A percentile compares a stretch with the other conserved stretches of the same genome.
phyloP scores from a whole-genome alignment of 2,888 invertebrate genomes.

The Microchrysa polita region DNA sequence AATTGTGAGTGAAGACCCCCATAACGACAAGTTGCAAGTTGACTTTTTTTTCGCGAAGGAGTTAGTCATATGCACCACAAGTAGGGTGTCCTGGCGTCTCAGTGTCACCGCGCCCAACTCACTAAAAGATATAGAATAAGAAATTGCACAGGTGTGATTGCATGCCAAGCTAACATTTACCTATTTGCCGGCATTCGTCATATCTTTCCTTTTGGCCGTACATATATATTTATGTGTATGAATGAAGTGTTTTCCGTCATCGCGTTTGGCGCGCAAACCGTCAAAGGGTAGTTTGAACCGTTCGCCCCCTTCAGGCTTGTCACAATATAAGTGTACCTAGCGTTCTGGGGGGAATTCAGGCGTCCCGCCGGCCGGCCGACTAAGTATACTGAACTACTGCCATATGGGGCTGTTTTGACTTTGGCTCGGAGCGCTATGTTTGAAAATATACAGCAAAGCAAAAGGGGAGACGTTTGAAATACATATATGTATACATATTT shows the following conservation, averaged over 20 bases:
- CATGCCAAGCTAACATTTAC: conserved; percentile 8
- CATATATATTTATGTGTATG: no score
- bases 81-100: not conserved
- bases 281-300: conserved; percentile 13
- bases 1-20: no score
- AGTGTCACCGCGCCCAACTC: not conserved
- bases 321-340: not conserved
- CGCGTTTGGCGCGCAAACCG: not conserved
- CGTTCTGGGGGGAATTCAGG: not conserved
- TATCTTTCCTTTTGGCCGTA: not conserved
- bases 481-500: no score
- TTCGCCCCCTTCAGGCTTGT: not conserved
- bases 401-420: not conserved
- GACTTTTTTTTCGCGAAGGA: not conserved
- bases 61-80: not conserved
- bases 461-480: not conserved
- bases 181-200: not conserved
- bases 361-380: no score
- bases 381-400: not conserved
- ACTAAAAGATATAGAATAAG: not conserved
- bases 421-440: not conserved
- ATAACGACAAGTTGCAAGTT: not conserved
- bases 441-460: not conserved
- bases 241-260: not conserved
- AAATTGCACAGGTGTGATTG: conserved; percentile 21